Conservation (phyloP, 64 coral and sea anemone genomes). For the Dendrophyllia cribrosa region DNA sequence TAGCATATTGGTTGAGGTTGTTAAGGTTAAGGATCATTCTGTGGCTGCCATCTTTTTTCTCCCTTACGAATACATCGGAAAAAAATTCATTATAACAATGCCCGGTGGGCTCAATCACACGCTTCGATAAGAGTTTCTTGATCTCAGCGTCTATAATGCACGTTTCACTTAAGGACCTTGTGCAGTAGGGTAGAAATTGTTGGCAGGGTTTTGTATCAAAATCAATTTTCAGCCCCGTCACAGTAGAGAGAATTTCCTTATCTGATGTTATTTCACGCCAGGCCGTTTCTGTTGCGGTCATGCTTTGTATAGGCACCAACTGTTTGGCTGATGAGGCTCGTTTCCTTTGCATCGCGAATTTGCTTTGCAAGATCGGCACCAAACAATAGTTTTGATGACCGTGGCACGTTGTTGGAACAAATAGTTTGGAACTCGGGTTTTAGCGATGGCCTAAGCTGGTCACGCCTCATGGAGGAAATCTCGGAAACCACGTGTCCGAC, state of each 20-base stretch:
- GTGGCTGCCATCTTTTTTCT: slow-evolving; percentile 53
- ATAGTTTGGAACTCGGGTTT: slow-evolving; percentile 5
- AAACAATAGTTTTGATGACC: neutral
- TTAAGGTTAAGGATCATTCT: slow-evolving; percentile 61
- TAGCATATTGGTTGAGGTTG: neutral
- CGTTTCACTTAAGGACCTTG: neutral
- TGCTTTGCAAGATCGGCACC: slow-evolving; percentile 36
- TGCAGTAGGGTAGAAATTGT: neutral
- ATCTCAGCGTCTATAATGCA: slow-evolving; percentile 11
- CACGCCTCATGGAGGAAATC: slow-evolving; percentile 2
- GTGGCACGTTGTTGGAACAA: neutral
- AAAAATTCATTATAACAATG: slow-evolving; percentile 21
- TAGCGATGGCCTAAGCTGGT: slow-evolving; percentile 29
- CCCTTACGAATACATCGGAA: slow-evolving; percentile 26
- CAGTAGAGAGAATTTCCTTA: slow-evolving; percentile 30
- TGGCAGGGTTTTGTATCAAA: slow-evolving; percentile 13
- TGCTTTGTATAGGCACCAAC: neutral
- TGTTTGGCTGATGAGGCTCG: neutral
- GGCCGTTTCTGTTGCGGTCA: neutral
- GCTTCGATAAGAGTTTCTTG: neutral
- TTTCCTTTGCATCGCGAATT: slow-evolving; percentile 29
- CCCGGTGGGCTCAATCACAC: slow-evolving; percentile 52
- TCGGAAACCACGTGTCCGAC: slow-evolving; percentile 1
- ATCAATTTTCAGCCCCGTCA: slow-evolving; percentile 25
- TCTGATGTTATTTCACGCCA: slow-evolving; percentile 26